Conservation (phyloP, 2,888 invertebrate genomes). For the Callyntrura sp. region DNA sequence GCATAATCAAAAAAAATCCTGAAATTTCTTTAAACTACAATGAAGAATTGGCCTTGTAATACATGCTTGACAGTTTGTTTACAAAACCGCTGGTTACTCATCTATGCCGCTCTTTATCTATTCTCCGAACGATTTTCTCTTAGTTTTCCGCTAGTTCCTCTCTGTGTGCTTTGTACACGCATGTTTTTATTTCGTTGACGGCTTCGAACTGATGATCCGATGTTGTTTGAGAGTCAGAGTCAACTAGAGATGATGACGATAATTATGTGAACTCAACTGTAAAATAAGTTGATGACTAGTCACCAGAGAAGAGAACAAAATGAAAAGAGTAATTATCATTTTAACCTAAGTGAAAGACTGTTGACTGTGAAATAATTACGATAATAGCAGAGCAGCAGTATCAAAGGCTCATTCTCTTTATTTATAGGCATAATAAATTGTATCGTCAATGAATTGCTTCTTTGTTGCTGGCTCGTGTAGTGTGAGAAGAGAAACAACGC, state of each 20-base stretch:
- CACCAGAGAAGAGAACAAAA: slow-evolving; percentile 33
- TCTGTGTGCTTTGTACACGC: too few relatives aligned
- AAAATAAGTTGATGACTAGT: slow-evolving; percentile 6
- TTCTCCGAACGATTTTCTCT: too few relatives aligned
- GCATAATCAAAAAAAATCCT: too few relatives aligned
- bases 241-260: neutral
- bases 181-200: neutral
- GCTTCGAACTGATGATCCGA: slow-evolving; percentile 3
- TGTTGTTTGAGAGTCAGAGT: neutral
- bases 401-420: slow-evolving; percentile 42
- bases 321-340: slow-evolving; percentile 67
- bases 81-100: too few relatives aligned
- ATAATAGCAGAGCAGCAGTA: slow-evolving; percentile 52
- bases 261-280: slow-evolving; percentile 18
- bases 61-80: too few relatives aligned
- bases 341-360: slow-evolving; percentile 62
- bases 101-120: too few relatives aligned
- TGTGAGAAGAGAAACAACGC: slow-evolving; percentile 5
- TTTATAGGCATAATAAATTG: slow-evolving; percentile 63
- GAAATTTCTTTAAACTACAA: too few relatives aligned
- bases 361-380: slow-evolving; percentile 60
- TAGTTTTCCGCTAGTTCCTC: too few relatives aligned
- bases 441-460: slow-evolving; percentile 57
- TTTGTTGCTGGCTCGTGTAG: slow-evolving; percentile 7
- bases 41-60: too few relatives aligned